Base-by-base conservation (phyloP, 2,113 vertebrate genomes). In the Cyanoliseus patagonus region DNA sequence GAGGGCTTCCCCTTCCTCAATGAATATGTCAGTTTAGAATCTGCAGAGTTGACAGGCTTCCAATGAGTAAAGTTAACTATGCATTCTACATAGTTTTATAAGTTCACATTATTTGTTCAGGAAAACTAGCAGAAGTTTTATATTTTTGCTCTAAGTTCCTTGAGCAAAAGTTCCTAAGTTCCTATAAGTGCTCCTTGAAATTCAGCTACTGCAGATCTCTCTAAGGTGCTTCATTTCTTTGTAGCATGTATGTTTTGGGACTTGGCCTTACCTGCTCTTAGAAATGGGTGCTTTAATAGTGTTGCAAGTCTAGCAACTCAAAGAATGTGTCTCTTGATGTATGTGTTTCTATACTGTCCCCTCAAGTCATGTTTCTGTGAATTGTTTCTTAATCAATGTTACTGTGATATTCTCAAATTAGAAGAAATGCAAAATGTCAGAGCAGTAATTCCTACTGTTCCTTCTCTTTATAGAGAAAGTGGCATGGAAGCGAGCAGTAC, bases 401-500 rank as follows among this genome's bases (percentile, higher is more conserved):
- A 13, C 35, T 73, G 31, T 72, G 46, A 49, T 80, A 16, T 11
- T 91, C n/a, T 72, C 27, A 25, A 0, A 82, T 81, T 46, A 67
- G 61, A 39, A 94, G 55, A 86, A 64, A 61, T 23, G 52, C 16
- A 72, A 39, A 53, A 74, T 47, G 19, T 63, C 76, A 80, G 47
- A 78, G 57, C 33, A n/a, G 1, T 91, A 53, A 93, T 84, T 75
- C 0, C 7, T 83, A n/a, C 25, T 62, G 19, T 94, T 88, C 42
- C 79, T 94, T 83, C 70, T 93, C 42, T 89, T 64, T 97, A 68
- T 98, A 99, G 99, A 99, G 98, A 99, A 99, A 98, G 99, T 99
- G 91, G 99, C 99, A 3, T 99, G 99, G 99, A 99, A 99, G 92
- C 98, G 99, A 94, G 99, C 99, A 1, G 99, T 99, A 17, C 98